phyloP scores from a whole-genome alignment of 2,113 vertebrate genomes.

The Nibea albiflora region DNA sequence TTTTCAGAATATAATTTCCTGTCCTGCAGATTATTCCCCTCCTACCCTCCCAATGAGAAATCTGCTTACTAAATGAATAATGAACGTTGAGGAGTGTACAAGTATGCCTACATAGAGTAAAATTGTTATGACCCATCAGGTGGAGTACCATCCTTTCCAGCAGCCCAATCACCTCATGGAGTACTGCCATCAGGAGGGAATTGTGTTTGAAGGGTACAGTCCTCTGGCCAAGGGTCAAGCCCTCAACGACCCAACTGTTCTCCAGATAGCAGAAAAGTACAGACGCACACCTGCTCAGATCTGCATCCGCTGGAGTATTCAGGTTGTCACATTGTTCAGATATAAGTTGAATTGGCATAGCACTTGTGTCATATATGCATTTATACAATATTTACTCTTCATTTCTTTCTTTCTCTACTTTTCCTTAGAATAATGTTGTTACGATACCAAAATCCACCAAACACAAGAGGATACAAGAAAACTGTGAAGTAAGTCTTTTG shows the following conservation, averaged over 20 bases:
- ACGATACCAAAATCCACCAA: conserved; percentile 89
- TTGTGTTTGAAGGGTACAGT: conserved; percentile 86
- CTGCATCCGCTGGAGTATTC: conserved; percentile 85
- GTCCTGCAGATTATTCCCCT: too few species aligned
- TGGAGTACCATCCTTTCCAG: conserved; percentile 88
- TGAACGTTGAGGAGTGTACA: neutral
- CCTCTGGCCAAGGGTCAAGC: conserved; percentile 85
- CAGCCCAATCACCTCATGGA: conserved; percentile 81
- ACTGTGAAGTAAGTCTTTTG: conserved; percentile 81
- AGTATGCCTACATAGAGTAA: neutral
- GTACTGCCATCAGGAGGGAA: conserved; percentile 81
- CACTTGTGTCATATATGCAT: neutral
- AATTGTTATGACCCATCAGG: conserved; percentile 55
- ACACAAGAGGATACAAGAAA: conserved; percentile 84
- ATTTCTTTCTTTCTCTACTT: neutral
- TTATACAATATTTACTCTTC: neutral
- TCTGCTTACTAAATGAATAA: too few species aligned
- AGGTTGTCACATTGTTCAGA: conserved; percentile 35
- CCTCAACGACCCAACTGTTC: conserved; percentile 76
- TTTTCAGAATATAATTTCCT: neutral
- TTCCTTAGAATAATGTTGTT: conserved; percentile 85
- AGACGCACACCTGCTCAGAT: conserved; percentile 83
- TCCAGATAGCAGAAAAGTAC: conserved; percentile 82
- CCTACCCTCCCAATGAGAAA: neutral
- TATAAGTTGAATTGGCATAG: neutral